phyloP scores from a whole-genome alignment of 2,113 vertebrate species.

The Lipophrys pholis region DNA sequence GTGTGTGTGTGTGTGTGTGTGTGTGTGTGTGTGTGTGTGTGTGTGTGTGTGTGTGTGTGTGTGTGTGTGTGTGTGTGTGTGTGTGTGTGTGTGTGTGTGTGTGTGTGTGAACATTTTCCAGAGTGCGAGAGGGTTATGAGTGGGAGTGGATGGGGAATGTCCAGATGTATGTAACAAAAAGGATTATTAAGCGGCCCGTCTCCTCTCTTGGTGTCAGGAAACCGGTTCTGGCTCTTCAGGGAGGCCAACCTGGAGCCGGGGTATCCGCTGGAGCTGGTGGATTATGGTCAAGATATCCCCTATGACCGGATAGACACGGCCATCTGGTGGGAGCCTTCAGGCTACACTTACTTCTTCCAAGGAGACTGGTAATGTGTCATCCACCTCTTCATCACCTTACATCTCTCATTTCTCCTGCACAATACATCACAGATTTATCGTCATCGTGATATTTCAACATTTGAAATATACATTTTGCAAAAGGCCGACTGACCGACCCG shows the following conservation, averaged over 20 bases:
- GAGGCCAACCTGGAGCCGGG: conserved; percentile 94
- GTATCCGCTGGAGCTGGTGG: conserved; percentile 90
- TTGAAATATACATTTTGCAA: neutral
- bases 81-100: conserved; percentile 8
- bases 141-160: conserved; percentile 38
- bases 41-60: conserved; percentile 2
- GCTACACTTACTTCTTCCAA: conserved; percentile 95
- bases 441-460: neutral
- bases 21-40: conserved; percentile 1
- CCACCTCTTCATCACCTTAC: neutral
- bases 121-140: conserved; percentile 9
- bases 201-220: conserved; percentile 76
- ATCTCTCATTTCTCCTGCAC: neutral
- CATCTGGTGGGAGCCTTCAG: conserved; percentile 97
- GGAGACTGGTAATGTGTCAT: conserved; percentile 88
- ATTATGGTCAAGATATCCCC: conserved; percentile 91
- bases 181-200: conserved; percentile 6
- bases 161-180: conserved; percentile 32
- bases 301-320: conserved; percentile 91
- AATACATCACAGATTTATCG: neutral
- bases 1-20: neutral
- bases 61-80: neutral
- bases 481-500: no score
- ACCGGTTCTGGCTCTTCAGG: conserved; percentile 93
- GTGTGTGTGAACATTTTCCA: conserved; percentile 39